Percentiles rank a stretch among this genome's conserved stretches.
These are phyloP conservation scores for Leuctra nigra DNA, from an alignment of 2,888 invertebrate genomes.

Conservation along the genomic window DNA sequence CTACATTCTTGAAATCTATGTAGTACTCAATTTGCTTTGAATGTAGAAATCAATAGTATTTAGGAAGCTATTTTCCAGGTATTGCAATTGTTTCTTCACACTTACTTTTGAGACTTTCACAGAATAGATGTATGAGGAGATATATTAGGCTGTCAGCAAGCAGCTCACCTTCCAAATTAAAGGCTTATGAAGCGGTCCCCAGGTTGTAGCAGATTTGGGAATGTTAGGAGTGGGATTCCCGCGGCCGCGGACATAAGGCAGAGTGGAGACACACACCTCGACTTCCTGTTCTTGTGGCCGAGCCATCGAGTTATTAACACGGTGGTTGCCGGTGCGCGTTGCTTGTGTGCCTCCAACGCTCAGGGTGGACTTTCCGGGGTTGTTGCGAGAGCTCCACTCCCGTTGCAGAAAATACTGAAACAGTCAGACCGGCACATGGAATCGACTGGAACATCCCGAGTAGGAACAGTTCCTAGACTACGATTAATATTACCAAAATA, in stretches of 20 bases:
- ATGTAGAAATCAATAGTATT: no score
- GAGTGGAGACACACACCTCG: constrained; percentile 36
- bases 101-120: no score
- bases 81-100: no score
- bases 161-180: constrained; percentile 55
- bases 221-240: constrained; percentile 47
- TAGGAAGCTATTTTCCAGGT: no score
- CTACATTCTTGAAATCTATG: not conserved
- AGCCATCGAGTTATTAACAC: constrained; percentile 7
- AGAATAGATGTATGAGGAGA: no score
- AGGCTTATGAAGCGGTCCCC: constrained; percentile 57
- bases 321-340: constrained; percentile 24
- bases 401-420: constrained; percentile 42
- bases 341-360: constrained; percentile 18
- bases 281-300: constrained; percentile 28
- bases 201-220: constrained; percentile 56
- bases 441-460: no score
- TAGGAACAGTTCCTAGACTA: no score
- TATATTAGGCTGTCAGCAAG: constrained; percentile 24
- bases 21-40: no score
- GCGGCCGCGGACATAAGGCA: constrained; percentile 44
- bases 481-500: no score
- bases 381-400: constrained; percentile 46
- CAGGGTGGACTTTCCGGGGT: constrained; percentile 23
- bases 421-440: constrained; percentile 21